These are phyloP conservation scores for Orthonyx spaldingii DNA, from an alignment of 2,113 vertebrate species.

Conservation along the genomic window DNA sequence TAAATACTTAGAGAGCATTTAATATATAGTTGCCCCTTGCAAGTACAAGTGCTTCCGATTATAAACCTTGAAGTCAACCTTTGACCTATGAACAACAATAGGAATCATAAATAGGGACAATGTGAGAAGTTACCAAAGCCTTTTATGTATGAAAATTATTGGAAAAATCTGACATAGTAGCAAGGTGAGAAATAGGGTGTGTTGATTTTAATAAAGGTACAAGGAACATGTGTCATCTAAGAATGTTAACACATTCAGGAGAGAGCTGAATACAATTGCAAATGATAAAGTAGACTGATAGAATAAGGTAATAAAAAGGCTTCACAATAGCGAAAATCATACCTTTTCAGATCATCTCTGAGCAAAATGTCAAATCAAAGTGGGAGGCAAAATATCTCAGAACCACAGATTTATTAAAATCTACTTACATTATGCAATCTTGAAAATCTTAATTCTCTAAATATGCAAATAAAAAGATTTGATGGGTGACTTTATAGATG, in stretches of 20 bases:
- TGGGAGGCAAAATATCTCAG: constrained; percentile 38
- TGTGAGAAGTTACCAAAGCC: not conserved
- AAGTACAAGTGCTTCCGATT: not conserved
- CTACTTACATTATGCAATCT: not conserved
- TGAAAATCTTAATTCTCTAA: not conserved
- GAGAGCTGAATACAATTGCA: constrained; percentile 4
- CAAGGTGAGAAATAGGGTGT: not conserved
- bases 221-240: not conserved
- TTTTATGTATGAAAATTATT: not conserved
- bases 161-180: not conserved
- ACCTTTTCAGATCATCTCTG: constrained; percentile 36
- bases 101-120: not conserved
- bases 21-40: not conserved
- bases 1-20: not conserved
- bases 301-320: constrained; percentile 20
- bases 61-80: not conserved
- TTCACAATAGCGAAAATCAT: constrained; percentile 33
- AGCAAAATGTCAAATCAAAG: constrained; percentile 50
- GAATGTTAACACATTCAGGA: not conserved
- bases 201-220: constrained; percentile 26
- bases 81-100: not conserved
- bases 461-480: not conserved
- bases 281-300: constrained; percentile 29
- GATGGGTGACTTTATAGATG: not conserved
- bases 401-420: constrained; percentile 18